A percentile compares a stretch with the other conserved stretches of the same genome.
Conservation (phyloP, 2,113 vertebrate genomes). For the Ailuropoda melanoleuca region DNA sequence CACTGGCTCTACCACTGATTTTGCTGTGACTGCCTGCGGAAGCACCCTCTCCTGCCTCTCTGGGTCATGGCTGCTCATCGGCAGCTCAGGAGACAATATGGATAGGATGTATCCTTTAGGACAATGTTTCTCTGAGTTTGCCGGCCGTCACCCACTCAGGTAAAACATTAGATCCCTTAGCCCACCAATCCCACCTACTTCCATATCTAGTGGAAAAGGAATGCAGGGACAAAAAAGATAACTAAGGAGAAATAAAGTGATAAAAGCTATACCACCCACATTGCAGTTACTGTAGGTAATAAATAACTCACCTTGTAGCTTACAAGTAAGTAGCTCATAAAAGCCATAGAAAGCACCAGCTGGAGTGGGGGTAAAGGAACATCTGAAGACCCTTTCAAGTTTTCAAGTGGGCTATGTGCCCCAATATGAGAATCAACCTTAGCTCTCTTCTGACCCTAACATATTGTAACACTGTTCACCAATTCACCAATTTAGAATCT, state of each 20-base stretch:
- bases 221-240: neutral
- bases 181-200: neutral
- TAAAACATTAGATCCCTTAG: neutral
- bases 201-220: neutral
- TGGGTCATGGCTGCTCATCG: neutral
- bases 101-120: neutral
- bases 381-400: neutral
- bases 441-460: neutral
- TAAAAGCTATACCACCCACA: neutral
- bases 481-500: neutral
- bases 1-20: neutral
- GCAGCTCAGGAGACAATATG: neutral
- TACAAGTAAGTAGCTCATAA: neutral
- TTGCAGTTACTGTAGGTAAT: neutral
- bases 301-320: neutral
- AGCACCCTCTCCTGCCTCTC: neutral
- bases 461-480: neutral
- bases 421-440: neutral
- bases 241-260: neutral
- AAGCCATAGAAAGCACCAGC: neutral
- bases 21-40: neutral
- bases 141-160: neutral
- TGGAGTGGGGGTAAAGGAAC: too few relatives aligned
- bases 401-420: neutral
- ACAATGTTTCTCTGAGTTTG: neutral